Percentiles rank a stretch among this genome's conserved stretches.
Evolutionary conservation across 2,797 vertebrate genomes (phyloP).

Genomic region (Pelodytes ibericus): DNA sequence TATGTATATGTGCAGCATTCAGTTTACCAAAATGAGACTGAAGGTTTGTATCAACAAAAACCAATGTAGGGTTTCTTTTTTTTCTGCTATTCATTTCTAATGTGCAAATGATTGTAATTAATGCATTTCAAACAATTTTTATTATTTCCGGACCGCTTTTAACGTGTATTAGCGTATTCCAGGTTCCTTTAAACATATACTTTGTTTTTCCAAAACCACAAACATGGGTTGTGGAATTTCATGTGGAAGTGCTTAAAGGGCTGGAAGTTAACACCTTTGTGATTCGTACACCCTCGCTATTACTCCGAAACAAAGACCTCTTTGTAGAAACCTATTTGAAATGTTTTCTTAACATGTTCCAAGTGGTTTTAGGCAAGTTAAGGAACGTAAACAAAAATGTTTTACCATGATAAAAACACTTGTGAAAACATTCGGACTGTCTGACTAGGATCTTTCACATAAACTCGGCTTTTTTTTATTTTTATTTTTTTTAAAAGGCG

Average conservation of each 20-base stretch:
- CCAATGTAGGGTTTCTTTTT: too few species aligned
- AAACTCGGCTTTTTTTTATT: conserved; percentile 62
- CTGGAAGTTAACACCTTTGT: conserved; percentile 98
- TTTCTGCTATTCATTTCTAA: conserved; percentile 59
- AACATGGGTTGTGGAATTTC: conserved; percentile 85
- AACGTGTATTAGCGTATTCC: conserved; percentile 79
- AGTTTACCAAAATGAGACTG: too few species aligned
- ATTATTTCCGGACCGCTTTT: conserved; percentile 74
- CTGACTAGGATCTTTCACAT: conserved; percentile 80
- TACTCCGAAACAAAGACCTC: conserved; percentile 92
- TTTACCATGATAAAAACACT: conserved; percentile 99
- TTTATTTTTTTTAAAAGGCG: conserved; percentile 55
- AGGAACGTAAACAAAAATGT: conserved; percentile 99
- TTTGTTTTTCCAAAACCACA: conserved; percentile 83
- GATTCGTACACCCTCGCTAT: conserved; percentile 84
- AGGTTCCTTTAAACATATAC: conserved; percentile 82
- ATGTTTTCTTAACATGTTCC: conserved; percentile 99
- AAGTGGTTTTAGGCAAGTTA: conserved; percentile 99
- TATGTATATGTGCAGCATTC: too few species aligned
- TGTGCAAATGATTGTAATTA: conserved; percentile 70
- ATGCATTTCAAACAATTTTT: conserved; percentile 76
- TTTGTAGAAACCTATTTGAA: conserved; percentile 92
- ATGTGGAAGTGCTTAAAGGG: conserved; percentile 99
- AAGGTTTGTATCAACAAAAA: too few species aligned
- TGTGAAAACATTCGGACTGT: conserved; percentile 97